Evolutionary conservation across 1,140 invertebrate species (phyloP).

Genomic region (Chironomus tepperi): DNA sequence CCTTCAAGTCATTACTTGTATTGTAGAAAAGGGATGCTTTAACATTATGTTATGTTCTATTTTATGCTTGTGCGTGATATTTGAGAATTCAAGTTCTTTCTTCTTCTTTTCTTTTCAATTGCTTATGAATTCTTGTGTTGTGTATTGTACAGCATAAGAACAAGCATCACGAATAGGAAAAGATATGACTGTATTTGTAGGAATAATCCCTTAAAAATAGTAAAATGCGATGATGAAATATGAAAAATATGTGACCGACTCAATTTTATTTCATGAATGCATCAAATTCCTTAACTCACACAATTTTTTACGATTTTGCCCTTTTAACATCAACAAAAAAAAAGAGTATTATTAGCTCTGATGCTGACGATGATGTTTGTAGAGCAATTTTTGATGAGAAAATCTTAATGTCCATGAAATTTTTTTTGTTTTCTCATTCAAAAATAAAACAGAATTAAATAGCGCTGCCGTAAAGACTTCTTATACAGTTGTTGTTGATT

Average conservation of each 20-base stretch:
- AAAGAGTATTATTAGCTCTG: not conserved
- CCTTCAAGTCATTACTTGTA: not conserved
- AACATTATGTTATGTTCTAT: not conserved
- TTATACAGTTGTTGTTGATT: no score
- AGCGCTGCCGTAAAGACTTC: no score
- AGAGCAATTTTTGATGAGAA: not conserved
- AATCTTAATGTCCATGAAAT: not conserved
- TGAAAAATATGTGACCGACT: not conserved
- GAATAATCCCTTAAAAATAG: not conserved
- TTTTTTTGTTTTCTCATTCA: slow-evolving; percentile 3
- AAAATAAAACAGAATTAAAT: no score
- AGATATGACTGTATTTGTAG: no score
- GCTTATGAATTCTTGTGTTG: not conserved
- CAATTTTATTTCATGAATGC: not conserved
- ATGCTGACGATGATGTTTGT: not conserved
- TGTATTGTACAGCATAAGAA: no score
- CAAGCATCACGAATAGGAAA: not conserved
- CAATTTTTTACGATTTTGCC: not conserved
- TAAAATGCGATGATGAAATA: no score
- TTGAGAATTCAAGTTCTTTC: not conserved
- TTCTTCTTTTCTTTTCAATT: not conserved
- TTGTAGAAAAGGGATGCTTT: slow-evolving; percentile 12
- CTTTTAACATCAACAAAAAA: not conserved
- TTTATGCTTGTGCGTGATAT: not conserved
- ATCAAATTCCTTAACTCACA: not conserved